A percentile compares a stretch with the other conserved stretches of the same genome.
Conservation (phyloP, 2,888 invertebrate species). For the Microplitis deprimator region DNA sequence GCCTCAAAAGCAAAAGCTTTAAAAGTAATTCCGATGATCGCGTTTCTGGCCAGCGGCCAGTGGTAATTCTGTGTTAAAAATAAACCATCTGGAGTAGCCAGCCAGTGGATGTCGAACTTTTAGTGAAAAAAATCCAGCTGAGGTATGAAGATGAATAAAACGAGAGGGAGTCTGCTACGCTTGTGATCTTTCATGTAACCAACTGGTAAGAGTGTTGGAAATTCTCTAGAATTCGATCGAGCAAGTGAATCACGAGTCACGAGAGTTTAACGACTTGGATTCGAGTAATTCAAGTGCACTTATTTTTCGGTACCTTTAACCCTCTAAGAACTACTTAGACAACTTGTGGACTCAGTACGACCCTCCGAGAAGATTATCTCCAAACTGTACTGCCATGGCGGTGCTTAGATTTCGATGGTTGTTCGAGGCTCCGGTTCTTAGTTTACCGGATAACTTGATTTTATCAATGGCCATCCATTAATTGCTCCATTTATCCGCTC, state of each 20-base stretch:
- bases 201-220: slow-evolving; percentile 38
- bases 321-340: background rate
- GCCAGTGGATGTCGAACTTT: background rate
- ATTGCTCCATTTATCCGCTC: background rate
- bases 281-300: background rate
- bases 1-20: slow-evolving; percentile 41
- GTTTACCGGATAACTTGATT: background rate
- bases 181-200: background rate
- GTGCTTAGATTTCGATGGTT: background rate
- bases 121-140: background rate
- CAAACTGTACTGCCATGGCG: background rate
- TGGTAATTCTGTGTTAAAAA: slow-evolving; percentile 18
- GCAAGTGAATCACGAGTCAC: slow-evolving; percentile 37
- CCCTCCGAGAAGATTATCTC: background rate
- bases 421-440: background rate
- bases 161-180: slow-evolving; percentile 5
- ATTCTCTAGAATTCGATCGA: slow-evolving; percentile 45
- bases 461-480: background rate
- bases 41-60: slow-evolving; percentile 35
- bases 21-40: slow-evolving; percentile 51
- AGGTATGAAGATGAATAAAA: background rate
- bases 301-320: background rate
- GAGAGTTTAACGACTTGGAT: slow-evolving; percentile 35
- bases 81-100: slow-evolving; percentile 6
- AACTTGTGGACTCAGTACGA: slow-evolving; percentile 10